Evolutionary conservation across 2,888 invertebrate species (phyloP), one percentile per base, ranked within the genome.

Genomic region (Yponomeuta cagnagella): DNA sequence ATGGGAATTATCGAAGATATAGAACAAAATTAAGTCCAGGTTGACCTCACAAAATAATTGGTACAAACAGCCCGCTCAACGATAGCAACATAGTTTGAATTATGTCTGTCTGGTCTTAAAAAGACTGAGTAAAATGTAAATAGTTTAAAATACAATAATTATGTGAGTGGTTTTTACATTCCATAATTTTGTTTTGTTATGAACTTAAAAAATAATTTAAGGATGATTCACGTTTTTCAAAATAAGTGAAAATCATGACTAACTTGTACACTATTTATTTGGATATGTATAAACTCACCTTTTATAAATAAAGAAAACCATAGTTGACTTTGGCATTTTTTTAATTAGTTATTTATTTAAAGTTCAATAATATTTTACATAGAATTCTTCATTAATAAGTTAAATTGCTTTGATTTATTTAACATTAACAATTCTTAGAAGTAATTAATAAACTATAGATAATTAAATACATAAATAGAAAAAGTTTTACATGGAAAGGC

Each of bases 401-500:
- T 78, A 78, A 74, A 23, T 52, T 68, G 31, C 30, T 48, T 48
- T 10, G 15, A 48, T 52, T 68, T 52, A 52, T 68, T 68, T 30
- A 52, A 52, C 48, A 12, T 77, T 77, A 81, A 84, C 78, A 76
- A 75, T 75, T 77, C 76, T 75, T 74, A 78, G 81, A 84, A 87
- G 86, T 85, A 89, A 87, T 88, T 80, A 87, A 69, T 88, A 88
- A 84, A 89, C 85, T 88, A 85, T 88, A 89, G 86, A 88, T 87
- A 80, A 86, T 86, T 30, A 43, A 85, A 86, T 82, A 84, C 82
- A 85, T 86, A 80, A 86, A 86, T 88, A 87, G 85, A 89, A 89
- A 89, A 82, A 79, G 52, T 58, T 85, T 88, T 85, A 83, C 83
- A 85, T 90, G 90, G 90, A 91, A 91, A 91, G 91, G 90, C 91